Conservation (phyloP, 2,797 vertebrate species). For the Heliangelus exortis region DNA sequence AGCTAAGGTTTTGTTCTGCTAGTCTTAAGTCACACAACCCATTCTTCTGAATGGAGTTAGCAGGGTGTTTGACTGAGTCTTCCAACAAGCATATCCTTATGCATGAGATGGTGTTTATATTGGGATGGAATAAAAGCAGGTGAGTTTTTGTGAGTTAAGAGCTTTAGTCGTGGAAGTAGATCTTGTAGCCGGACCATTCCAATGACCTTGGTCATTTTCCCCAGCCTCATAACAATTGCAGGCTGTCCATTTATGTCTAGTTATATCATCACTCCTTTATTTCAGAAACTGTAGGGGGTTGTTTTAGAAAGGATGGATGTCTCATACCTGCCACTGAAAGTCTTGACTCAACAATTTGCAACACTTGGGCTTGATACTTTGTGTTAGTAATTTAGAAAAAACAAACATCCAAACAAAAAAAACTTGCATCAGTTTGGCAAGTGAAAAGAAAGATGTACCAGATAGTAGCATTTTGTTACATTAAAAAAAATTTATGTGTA, state of each 20-base stretch:
- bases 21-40: not conserved
- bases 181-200: not conserved
- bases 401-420: not conserved
- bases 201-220: not conserved
- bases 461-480: not conserved
- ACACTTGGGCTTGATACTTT: not conserved
- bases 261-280: not conserved
- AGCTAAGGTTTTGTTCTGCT: not conserved
- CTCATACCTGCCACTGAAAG: not conserved
- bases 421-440: not conserved
- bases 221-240: not conserved
- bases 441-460: not conserved
- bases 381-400: not conserved
- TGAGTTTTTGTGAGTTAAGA: not conserved
- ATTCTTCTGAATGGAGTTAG: not conserved
- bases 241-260: not conserved
- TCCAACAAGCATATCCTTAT: not conserved
- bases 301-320: not conserved
- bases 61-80: not conserved
- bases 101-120: not conserved
- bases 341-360: not conserved
- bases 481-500: not conserved
- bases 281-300: not conserved
- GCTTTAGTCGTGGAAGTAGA: not conserved
- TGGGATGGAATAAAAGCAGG: not conserved